Evolutionary conservation across 2,888 invertebrate species (phyloP).

Genomic region (Eustalomyia histrio): DNA sequence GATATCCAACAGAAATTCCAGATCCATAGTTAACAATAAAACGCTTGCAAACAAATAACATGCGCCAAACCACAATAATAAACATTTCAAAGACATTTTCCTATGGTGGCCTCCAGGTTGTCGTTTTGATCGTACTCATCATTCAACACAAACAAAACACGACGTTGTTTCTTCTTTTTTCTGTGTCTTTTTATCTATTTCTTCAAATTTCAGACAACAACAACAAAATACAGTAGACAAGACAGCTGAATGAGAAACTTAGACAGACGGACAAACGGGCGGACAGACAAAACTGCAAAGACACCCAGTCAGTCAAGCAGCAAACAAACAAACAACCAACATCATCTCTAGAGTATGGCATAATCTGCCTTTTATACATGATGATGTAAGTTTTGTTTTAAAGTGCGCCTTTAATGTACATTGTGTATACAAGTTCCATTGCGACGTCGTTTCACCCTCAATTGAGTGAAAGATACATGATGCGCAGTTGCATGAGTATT

Average conservation of each 20-base stretch:
- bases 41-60: constrained; percentile 51
- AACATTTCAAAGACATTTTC: constrained; percentile 66
- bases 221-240: constrained; percentile 18
- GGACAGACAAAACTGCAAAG: constrained; percentile 31
- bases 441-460: constrained; percentile 36
- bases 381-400: constrained; percentile 60
- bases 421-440: constrained; percentile 10
- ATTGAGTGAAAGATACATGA: constrained; percentile 32
- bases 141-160: constrained; percentile 45
- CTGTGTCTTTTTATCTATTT: constrained; percentile 25
- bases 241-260: constrained; percentile 37
- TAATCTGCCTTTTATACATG: constrained; percentile 54
- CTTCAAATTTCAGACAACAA: constrained; percentile 1
- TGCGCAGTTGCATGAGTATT: constrained; percentile 13
- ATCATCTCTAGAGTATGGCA: constrained; percentile 46
- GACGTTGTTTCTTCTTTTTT: constrained; percentile 12
- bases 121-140: constrained; percentile 55
- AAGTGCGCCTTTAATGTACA: background rate
- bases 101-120: constrained; percentile 67
- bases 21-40: background rate
- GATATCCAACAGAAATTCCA: background rate
- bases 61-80: constrained; percentile 53
- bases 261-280: constrained; percentile 24
- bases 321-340: constrained; percentile 12
- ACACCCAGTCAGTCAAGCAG: constrained; percentile 42